phyloP scores from a whole-genome alignment of 2,888 invertebrate genomes.

The Lithodes maja region DNA sequence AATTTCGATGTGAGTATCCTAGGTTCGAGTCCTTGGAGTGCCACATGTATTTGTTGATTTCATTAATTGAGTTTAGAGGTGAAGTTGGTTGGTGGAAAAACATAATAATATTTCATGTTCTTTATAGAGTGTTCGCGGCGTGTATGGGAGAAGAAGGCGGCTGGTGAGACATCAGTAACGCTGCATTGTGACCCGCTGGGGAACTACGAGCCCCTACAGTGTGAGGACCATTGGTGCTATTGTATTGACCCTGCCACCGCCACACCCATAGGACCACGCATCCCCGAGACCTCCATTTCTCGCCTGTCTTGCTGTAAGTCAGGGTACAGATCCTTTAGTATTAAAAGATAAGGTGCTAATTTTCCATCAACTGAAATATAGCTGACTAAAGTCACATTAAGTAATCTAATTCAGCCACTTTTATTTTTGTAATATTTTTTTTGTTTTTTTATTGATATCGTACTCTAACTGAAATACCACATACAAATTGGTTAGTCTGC shows the following conservation, averaged over 20 bases:
- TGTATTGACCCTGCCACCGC: conserved; percentile 62
- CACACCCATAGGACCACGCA: conserved; percentile 31
- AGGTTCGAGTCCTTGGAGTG: too few relatives aligned
- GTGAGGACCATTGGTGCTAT: conserved; percentile 65
- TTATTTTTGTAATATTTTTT: too few relatives aligned
- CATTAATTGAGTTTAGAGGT: too few relatives aligned
- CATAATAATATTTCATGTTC: too few relatives aligned
- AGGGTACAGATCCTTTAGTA: neutral
- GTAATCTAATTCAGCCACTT: too few relatives aligned
- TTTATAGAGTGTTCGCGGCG: conserved; percentile 58
- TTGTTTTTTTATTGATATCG: too few relatives aligned
- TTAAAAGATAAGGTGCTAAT: neutral
- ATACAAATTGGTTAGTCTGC: too few relatives aligned
- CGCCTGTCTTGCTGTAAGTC: conserved; percentile 61
- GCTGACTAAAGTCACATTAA: too few relatives aligned
- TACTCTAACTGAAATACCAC: too few relatives aligned
- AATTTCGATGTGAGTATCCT: too few relatives aligned
- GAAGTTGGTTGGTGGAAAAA: too few relatives aligned
- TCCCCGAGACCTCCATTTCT: conserved; percentile 39
- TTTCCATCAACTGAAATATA: neutral
- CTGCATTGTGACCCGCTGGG: conserved; percentile 63
- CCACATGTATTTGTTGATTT: too few relatives aligned
- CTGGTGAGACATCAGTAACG: conserved; percentile 40
- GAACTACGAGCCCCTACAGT: conserved; percentile 69
- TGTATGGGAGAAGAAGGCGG: conserved; percentile 55